Base-by-base conservation (phyloP, 2,113 vertebrate genomes). In the Oncorhynchus tshawytscha region DNA sequence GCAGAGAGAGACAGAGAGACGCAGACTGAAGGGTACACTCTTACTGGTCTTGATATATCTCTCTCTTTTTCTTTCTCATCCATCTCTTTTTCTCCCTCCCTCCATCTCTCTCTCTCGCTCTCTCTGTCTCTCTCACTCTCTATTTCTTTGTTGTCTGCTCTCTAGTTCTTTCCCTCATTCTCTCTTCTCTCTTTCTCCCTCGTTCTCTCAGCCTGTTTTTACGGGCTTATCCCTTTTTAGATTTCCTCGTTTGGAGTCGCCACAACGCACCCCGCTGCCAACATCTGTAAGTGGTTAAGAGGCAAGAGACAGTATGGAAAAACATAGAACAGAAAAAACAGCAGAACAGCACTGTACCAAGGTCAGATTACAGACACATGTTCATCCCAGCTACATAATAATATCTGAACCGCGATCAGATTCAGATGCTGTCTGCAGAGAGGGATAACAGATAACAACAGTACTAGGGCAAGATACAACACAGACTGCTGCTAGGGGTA, bases 241-340 rank as follows among this genome's bases (percentile, higher is more conserved):
- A 90, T 90, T 92, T 93, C 85, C 90, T 91, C 74, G 81, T 92
- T 92, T 88, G 83, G 88, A 92, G 90, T 88, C 91, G 91, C 93
- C 91, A 92, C 89, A 89, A 87, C 73, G 79, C 74, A 88, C 88
- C 81, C 82, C 8, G 73, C 86, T 91, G 90, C 90, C 92, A 92
- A 93, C 91, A 93, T 94, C 92, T 93, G 93, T 83, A 88, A 91
- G 86, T 87, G 88, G 85, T 92, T 92, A 92, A 82, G 82, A 90
- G 84, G 85, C 83, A 80, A 85, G 88, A 93, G 88, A 90, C 91
- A 88, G 85, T 80, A 84, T 86, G 87, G 68, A 70, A 70, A 70
- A 70, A 66, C 64, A 66, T 66, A 27, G 64, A 66, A 66, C 22
- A 66, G 64, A 66, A 66, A 66, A 86, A 86, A 82, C 82, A 86